These are phyloP conservation scores for Pluvialis apricaria DNA, from an alignment of 2,113 vertebrate species.

Conservation along the genomic window DNA sequence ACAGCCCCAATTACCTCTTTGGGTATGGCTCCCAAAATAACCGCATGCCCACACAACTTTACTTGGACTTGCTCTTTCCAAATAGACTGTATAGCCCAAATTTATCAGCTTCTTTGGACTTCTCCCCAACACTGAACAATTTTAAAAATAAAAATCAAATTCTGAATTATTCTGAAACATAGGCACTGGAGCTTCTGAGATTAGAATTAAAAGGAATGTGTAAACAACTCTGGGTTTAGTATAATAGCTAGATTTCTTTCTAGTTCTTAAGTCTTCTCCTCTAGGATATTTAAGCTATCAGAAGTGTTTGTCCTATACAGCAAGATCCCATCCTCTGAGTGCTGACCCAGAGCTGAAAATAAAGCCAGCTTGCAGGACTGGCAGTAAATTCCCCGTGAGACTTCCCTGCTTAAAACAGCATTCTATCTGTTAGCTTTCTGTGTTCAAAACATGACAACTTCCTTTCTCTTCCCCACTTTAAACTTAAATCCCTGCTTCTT, in stretches of 20 bases:
- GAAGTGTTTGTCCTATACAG: background rate
- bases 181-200: background rate
- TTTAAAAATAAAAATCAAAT: background rate
- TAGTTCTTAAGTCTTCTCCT: background rate
- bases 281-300: background rate
- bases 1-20: background rate
- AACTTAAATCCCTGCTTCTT: background rate
- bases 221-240: background rate
- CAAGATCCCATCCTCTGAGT: background rate
- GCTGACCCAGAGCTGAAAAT: slow-evolving; percentile 19
- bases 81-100: background rate
- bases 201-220: background rate
- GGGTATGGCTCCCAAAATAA: background rate
- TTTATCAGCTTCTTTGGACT: background rate
- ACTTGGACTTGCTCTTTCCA: background rate
- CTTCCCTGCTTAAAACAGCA: background rate
- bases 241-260: background rate
- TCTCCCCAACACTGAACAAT: background rate
- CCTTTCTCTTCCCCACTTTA: background rate
- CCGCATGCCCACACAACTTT: background rate
- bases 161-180: background rate
- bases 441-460: background rate
- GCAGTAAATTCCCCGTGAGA: background rate
- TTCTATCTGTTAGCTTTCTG: background rate
- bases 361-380: slow-evolving; percentile 12